Base-by-base conservation (phyloP, 1,140 invertebrate species). In the Chironomus striatipennis region DNA sequence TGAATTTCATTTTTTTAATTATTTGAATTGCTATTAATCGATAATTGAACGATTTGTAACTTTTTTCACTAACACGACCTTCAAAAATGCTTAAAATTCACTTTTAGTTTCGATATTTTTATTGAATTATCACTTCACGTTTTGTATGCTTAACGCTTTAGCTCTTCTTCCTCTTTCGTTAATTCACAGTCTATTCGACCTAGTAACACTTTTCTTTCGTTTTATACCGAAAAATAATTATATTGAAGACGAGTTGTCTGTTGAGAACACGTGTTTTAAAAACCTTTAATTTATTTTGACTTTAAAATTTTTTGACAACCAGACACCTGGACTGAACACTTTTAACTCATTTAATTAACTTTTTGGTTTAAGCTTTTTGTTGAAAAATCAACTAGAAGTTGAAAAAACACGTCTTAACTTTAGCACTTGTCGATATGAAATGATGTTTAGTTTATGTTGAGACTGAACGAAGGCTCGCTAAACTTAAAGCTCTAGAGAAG, bases 1-100 rank as follows among this genome's bases (percentile, higher is more conserved):
- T 73, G 15, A 77, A 64, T 75, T 76, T 78, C 76, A 70, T 70
- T 70, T 67, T 70, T 70, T 5, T 34, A 34, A 34, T 70, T 70
- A 9, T 21, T 70, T 20, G 20, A 17, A 70, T 8, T 70, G 47
- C 24, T 34, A 2, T 34, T 34, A 2, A 34, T 34, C 24, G 24
- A 34, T 34, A 34, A 34, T 34, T 34, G 24, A 34, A 34, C 24
- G 5, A 34, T 34, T 34, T 34, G 2, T 34, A 34, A 2, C 1
- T 74, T 73, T 67, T 8, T 12, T 73, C 8, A 34, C 24, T 73
- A 18, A 12, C 70, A 73, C 10, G 24, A 15, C 47, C 47, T 57
- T 57, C 8, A 57, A 57, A 57, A 34, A 34, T 34, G 24, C 5
- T 34, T 9, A 12, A 73, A 73, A 12, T 73, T 34, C 70, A 73